phyloP scores from a whole-genome alignment of 2,888 invertebrate genomes.

The Mimumesa dahlbomi region DNA sequence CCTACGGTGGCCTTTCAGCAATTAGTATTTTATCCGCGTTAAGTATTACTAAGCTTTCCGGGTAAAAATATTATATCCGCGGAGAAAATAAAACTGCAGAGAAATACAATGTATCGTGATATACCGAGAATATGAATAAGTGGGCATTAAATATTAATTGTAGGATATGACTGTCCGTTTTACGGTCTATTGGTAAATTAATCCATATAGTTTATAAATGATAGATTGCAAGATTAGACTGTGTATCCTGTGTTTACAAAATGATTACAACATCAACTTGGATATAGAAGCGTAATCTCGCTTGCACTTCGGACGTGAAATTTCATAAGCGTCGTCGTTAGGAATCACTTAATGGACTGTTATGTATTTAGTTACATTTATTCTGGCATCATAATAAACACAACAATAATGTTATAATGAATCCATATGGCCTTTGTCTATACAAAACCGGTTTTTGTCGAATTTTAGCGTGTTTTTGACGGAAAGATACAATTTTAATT shows the following conservation, averaged over 20 bases:
- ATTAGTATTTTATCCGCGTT: constrained; percentile 32
- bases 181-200: constrained; percentile 9
- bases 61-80: constrained; percentile 3
- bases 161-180: not conserved
- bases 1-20: constrained; percentile 34
- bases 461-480: too few species aligned
- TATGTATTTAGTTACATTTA: not conserved
- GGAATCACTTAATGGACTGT: too few species aligned
- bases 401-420: too few species aligned
- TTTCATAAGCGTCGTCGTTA: constrained; percentile 21
- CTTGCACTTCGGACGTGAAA: not conserved
- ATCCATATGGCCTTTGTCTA: too few species aligned
- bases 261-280: constrained; percentile 15
- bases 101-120: not conserved
- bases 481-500: too few species aligned
- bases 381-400: too few species aligned
- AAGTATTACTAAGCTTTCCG: constrained; percentile 16
- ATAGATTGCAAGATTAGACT: constrained; percentile 28
- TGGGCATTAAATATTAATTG: too few species aligned
- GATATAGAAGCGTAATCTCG: constrained; percentile 21
- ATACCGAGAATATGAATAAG: not conserved
- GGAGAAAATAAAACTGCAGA: not conserved
- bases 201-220: constrained; percentile 14
- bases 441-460: too few species aligned
- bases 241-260: constrained; percentile 17